Evolutionary conservation across 2,888 invertebrate genomes (phyloP).

Genomic region (Atrina japonica): DNA sequence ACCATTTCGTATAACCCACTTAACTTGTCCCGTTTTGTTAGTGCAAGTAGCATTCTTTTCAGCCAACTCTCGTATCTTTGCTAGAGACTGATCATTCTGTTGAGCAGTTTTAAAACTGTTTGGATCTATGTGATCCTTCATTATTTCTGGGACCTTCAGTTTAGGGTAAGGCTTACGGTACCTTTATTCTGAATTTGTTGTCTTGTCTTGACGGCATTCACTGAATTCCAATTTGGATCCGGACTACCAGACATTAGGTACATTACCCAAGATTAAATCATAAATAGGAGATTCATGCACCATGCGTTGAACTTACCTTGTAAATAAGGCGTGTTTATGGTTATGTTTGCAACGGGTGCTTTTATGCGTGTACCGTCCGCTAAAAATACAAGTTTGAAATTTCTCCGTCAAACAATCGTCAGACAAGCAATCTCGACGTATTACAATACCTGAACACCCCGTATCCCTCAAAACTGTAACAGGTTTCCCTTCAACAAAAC

Average conservation of each 20-base stretch:
- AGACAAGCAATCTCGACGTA: conserved; percentile 8
- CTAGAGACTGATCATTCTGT: neutral
- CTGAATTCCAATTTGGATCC: neutral
- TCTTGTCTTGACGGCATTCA: conserved; percentile 17
- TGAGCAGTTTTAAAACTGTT: conserved; percentile 6
- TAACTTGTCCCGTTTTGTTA: conserved; percentile 8
- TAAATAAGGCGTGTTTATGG: conserved; percentile 38
- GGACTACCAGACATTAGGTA: conserved; percentile 17
- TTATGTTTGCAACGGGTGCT: conserved; percentile 26
- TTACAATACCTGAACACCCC: conserved; percentile 39
- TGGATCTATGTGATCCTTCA: neutral
- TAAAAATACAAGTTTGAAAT: conserved; percentile 26
- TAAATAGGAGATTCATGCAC: conserved; percentile 38
- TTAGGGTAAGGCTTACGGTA: conserved; percentile 18
- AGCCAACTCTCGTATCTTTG: neutral
- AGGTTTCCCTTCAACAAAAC: conserved; percentile 4
- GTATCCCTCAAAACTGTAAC: conserved; percentile 37
- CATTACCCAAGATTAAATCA: conserved; percentile 40
- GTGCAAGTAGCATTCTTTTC: neutral
- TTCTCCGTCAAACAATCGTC: conserved; percentile 14
- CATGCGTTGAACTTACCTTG: conserved; percentile 30
- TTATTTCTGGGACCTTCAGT: conserved; percentile 20
- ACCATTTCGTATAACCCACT: conserved; percentile 22
- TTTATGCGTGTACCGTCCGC: conserved; percentile 27
- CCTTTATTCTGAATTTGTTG: conserved; percentile 15